phyloP scores from a whole-genome alignment of 2,113 vertebrate species.

The Bubo blakistoni region DNA sequence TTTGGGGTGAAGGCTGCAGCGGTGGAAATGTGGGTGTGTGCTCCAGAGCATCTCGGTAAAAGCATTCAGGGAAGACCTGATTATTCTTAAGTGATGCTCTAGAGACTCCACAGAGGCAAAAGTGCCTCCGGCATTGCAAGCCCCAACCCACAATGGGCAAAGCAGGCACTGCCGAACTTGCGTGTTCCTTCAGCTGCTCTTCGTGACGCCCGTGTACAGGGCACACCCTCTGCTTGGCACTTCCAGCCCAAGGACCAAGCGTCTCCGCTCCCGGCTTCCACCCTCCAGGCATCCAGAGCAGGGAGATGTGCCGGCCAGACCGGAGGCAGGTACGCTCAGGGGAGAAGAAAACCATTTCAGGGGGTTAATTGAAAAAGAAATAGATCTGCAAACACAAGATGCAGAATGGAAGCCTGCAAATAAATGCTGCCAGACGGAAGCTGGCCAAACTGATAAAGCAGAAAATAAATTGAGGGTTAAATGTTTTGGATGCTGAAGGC shows the following conservation, averaged over 20 bases:
- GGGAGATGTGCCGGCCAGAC: background rate
- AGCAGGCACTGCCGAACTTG: background rate
- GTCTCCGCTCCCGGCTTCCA: background rate
- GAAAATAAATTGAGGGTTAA: conserved; percentile 52
- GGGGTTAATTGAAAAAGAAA: conserved; percentile 40
- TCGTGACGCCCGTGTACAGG: background rate
- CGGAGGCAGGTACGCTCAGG: background rate
- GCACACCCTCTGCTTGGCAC: conserved; percentile 33
- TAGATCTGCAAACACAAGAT: background rate
- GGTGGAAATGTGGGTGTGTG: background rate
- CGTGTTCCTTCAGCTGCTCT: conserved; percentile 5
- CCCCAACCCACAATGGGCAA: conserved; percentile 8
- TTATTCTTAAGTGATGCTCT: background rate
- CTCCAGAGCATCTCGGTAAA: background rate
- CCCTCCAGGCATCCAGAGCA: background rate
- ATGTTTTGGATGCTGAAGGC: conserved; percentile 26
- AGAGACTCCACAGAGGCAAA: background rate
- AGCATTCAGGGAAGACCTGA: background rate
- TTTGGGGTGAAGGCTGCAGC: background rate
- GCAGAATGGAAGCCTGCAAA: background rate
- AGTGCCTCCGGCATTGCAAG: conserved; percentile 3
- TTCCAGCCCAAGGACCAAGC: background rate
- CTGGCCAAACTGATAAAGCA: conserved; percentile 51
- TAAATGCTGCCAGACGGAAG: conserved; percentile 29
- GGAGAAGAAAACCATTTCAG: conserved; percentile 5